Evolutionary conservation across 2,797 vertebrate genomes (phyloP).

Genomic region (Sebastes steindachneri): DNA sequence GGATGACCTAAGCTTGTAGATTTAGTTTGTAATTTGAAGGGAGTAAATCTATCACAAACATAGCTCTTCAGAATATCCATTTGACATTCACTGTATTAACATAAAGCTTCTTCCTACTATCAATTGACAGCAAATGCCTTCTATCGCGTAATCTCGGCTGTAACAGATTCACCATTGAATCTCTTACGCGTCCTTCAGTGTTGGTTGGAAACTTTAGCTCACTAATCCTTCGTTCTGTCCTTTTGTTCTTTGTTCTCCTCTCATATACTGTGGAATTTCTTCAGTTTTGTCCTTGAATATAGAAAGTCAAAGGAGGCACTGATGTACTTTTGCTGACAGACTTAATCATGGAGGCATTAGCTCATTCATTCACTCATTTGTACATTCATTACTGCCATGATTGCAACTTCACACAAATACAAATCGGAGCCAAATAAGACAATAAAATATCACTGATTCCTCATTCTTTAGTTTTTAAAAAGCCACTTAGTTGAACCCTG

Average conservation of each 20-base stretch:
- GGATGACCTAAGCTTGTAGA: not conserved
- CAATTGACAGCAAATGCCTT: constrained; percentile 5
- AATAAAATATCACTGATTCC: not conserved
- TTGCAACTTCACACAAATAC: not conserved
- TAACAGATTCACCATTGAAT: constrained; percentile 22
- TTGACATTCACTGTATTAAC: constrained; percentile 26
- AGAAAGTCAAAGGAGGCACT: constrained; percentile 43
- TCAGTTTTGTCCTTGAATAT: constrained; percentile 47
- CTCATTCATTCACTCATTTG: not conserved
- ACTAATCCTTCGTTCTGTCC: constrained; percentile 45
- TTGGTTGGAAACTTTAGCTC: constrained; percentile 27
- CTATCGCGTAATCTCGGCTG: not conserved
- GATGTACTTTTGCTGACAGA: constrained; percentile 13
- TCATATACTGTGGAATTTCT: constrained; percentile 58
- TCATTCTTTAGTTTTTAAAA: constrained; percentile 17
- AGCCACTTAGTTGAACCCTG: constrained; percentile 19
- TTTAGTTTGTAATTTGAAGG: not conserved
- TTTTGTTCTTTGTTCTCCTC: constrained; percentile 65
- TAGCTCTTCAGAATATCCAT: constrained; percentile 19
- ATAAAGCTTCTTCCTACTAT: not conserved
- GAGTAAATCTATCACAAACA: not conserved
- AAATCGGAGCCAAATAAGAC: not conserved
- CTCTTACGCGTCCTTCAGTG: constrained; percentile 19
- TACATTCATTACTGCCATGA: not conserved
- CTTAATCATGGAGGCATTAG: constrained; percentile 15